Conservation (phyloP, 1,140 invertebrate species). For the Drosophila rufa region DNA sequence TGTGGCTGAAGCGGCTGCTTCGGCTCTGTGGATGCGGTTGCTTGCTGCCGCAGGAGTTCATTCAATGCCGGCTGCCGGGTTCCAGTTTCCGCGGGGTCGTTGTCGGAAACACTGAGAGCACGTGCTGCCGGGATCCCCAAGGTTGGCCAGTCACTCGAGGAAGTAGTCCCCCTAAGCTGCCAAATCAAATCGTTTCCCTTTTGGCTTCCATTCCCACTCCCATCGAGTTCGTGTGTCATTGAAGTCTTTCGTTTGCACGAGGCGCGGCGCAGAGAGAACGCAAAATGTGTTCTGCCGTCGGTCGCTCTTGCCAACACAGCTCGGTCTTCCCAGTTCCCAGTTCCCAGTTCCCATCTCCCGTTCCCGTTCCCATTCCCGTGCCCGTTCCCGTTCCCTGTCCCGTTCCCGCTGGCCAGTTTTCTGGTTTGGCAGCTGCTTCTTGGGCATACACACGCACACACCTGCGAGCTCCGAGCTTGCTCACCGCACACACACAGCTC, state of each 20-base stretch:
- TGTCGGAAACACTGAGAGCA: constrained; percentile 34
- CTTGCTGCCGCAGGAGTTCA: constrained; percentile 55
- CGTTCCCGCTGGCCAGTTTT: constrained; percentile 45
- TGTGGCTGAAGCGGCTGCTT: constrained; percentile 1
- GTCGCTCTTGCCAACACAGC: constrained; percentile 25
- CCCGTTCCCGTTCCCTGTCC: constrained; percentile 15
- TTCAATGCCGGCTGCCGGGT: constrained; percentile 57
- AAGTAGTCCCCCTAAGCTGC: constrained; percentile 26
- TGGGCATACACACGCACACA: constrained; percentile 55
- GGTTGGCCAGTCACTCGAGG: constrained; percentile 40
- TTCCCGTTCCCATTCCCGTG: background rate
- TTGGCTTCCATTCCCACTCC: constrained; percentile 4
- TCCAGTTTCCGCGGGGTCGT: constrained; percentile 64
- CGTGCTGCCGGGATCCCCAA: constrained; percentile 49
- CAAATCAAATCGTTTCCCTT: constrained; percentile 10
- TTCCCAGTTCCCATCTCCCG: background rate
- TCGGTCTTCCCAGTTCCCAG: constrained; percentile 5
- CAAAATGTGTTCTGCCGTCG: constrained; percentile 21
- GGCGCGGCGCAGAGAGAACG: constrained; percentile 7
- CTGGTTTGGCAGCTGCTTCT: constrained; percentile 81
- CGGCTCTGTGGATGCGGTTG: constrained; percentile 10
- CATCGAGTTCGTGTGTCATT: constrained; percentile 44
- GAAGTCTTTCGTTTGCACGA: constrained; percentile 62
- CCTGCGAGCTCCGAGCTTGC: constrained; percentile 2
- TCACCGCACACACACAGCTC: constrained; percentile 8